Evolutionary conservation across 2,888 invertebrate species (phyloP), one percentile per base, ranked within the genome.

Genomic region (Bugula neritina): DNA sequence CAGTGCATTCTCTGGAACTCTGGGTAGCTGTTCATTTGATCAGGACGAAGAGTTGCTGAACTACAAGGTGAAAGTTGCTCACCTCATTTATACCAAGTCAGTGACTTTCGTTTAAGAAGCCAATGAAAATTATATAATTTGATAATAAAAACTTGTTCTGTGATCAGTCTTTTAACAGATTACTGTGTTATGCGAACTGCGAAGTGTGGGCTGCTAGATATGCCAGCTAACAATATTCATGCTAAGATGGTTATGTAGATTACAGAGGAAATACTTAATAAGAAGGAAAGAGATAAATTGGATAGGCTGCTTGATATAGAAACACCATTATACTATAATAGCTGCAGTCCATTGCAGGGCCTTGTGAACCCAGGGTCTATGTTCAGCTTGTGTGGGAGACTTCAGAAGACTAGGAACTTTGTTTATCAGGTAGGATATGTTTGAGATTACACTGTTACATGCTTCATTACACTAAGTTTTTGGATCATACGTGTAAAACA

Each of bases 381-480:
- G 17, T 63, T 63, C 63, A 63, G 63, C 31, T n/a, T 63, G 10
- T 63, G 63, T 31, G 63, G 63, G 31, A 63, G 63, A 63, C 63
- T 63, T 29, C 63, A 63, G 63, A 27, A 63, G 31, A 63, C 31
- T 5, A 63, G 63, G 31, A 2, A 3, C 27, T 13, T 10, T 10
- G 25, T 63, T 3, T 63, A 63, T 34, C 63, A 63, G 63, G 63
- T 63, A 21, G 17, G 5, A 43, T 17, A 5, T 43, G 17, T 43
- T 17, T 43, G 17, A 43, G 43, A 43, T 17, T 43, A 43, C 43
- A 43, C 43, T 43, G 43, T 5, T 43, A 17, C 17, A 43, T 43
- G n/a, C n/a, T n/a, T n/a, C n/a, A n/a, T n/a, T n/a, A n/a, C n/a
- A n/a, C n/a, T n/a, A n/a, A n/a, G n/a, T n/a, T n/a, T n/a, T n/a